Evolutionary conservation across 2,888 invertebrate species (phyloP), one percentile per base, ranked within the genome.

Genomic region (Trissolcus japonicus): DNA sequence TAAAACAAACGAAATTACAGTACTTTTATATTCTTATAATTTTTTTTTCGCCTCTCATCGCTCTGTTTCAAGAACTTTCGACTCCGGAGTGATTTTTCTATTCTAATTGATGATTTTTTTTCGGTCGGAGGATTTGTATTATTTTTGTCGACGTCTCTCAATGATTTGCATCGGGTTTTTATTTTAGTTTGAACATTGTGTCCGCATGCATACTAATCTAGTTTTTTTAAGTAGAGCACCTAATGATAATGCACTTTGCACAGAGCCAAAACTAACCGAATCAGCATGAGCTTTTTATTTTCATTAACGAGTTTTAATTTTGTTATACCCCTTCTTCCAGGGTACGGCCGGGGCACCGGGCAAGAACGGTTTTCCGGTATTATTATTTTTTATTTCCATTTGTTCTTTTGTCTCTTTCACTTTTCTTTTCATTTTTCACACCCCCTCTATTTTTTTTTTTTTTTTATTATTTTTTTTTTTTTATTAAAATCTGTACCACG

Each of bases 301-400:
- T 73, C 76, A 79, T 78, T 79, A 80, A 78, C 79, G 81, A 82
- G 79, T 86, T 85, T 86, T 87, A 87, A 87, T 86, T 76, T 85
- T 86, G 84, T 82, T 84, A 85, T 86, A 89, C 88, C 88, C 83
- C 88, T 90, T 89, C 89, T 89, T 88, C 83, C 93, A 95, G 95
- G 95, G 95, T 89, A 90, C 93, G 86, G 92, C 93, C 89, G 95
- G 95, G 89, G 92, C 94, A 87, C 93, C 94, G 84, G 95, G 95
- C 90, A 95, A 95, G 91, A 95, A 95, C 90, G 96, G 95, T 92
- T 95, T 95, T 93, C 96, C 96, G 94, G 96, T 96, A 93, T 76
- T 91, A 91, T 91, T 90, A 90, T 89, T 90, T 89, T 90, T 90
- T 86, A 89, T 89, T 90, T 87, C 88, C 86, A 86, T 85, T 81